Evolutionary conservation across 2,797 vertebrate genomes (phyloP).

Genomic region (Loriculus beryllinus): DNA sequence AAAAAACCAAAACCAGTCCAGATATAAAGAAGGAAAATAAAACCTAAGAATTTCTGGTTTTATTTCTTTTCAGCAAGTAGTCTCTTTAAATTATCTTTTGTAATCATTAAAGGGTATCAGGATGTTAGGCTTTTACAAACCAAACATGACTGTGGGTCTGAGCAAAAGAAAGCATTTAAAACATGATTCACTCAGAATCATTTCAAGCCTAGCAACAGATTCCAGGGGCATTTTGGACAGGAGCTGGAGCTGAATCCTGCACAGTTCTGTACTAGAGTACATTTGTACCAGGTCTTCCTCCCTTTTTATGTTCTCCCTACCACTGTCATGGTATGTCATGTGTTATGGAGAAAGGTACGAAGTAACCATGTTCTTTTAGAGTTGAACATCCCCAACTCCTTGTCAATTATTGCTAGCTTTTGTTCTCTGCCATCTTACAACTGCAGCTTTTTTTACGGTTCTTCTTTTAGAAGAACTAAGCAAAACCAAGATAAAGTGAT

Average conservation of each 20-base stretch:
- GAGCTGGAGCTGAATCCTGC: background rate
- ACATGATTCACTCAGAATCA: background rate
- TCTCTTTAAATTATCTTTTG: background rate
- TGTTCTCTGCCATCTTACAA: background rate
- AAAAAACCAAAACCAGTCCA: background rate
- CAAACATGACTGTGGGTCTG: background rate
- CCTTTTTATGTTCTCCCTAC: background rate
- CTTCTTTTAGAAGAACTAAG: no score
- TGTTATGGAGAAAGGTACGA: background rate
- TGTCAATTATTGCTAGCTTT: background rate
- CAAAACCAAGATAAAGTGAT: conserved; percentile 14
- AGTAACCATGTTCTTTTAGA: background rate
- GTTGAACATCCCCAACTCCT: background rate
- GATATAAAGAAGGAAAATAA: background rate
- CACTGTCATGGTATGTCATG: background rate
- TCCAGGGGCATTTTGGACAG: background rate
- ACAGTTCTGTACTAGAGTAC: background rate
- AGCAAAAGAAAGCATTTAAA: background rate
- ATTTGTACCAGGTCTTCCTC: background rate
- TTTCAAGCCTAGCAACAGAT: background rate
- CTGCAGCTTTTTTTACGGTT: background rate
- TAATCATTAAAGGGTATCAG: background rate
- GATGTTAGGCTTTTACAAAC: background rate
- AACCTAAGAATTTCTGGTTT: background rate
- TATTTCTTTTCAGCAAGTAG: background rate